Base-by-base conservation (phyloP, 2,888 invertebrate genomes). In the Alcis repandata region DNA sequence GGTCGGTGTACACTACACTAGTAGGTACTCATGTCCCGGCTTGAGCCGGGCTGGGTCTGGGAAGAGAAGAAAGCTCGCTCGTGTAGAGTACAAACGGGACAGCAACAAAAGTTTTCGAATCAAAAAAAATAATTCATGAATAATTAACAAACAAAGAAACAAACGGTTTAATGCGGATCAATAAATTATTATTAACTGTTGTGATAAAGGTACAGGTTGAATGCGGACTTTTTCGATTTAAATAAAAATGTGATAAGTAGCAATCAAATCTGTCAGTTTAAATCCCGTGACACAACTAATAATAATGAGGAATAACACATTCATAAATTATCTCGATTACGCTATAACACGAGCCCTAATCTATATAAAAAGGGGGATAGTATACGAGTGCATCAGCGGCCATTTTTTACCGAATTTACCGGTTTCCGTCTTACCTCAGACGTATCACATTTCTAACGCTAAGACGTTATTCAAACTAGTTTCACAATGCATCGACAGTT, bases 401-500 rank as follows among this genome's bases (percentile, higher is more conserved):
- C 38, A 58, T 49, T 59, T 63, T 59, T 56, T 56, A 53, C 48
- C 59, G 19, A 59, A 54, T 63, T 64, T 64, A 64, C 64, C 64
- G 64, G 64, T 64, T 63, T n/a, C 33, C 49, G 22, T 33, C 52
- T 22, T 49, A 11, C 41, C n/a, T n/a, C 20, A 57, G 33, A 22
- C 58, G 32, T 59, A 54, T 64, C 54, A 19, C 54, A 43, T 59
- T 36, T 19, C 59, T 59, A 66, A 69, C 65, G 67, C 65, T 43
- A 11, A 72, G 87, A 89, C 86, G 86, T 88, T 86, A 87, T 83
- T 80, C 77, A 85, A 90, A 91, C 89, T 84, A 86, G 89, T 90
- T 90, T 84, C 75, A 77, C 80, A 88, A 87, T 86, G 86, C 86
- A 89, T 89, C 87, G 90, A 88, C 88, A 87, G 86, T 85, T 82